Base-by-base conservation (phyloP, 2,888 invertebrate genomes). In the Caenorhabditis japonica region DNA sequence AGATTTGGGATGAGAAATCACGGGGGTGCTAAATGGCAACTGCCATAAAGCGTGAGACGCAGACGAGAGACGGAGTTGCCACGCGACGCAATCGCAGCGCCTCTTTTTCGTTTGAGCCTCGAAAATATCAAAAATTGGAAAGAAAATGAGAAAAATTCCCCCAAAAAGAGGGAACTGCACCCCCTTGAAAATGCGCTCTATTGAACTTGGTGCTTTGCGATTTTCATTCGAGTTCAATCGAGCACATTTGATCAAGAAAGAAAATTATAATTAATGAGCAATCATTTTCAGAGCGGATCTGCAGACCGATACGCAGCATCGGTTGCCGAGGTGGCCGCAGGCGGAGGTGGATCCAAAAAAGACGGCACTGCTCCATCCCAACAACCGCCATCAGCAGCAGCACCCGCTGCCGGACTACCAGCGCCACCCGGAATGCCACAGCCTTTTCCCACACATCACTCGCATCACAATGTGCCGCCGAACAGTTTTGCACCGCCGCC, bases 241-340 rank as follows among this genome's bases (percentile, higher is more conserved):
- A n/a, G 5, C 7, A 15, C 13, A 7, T 5, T 10, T 46, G 27
- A n/a, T 46, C 4, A 25, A 13, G 25, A 7, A 8, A 17, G n/a
- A 46, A 12, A 30, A 19, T 12, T 3, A 36, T 17, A 4, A 23
- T 3, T n/a, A 5, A 25, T 19, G 2, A 23, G 5, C 27, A 30
- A 15, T 21, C 1, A 30, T 39, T 56, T 66, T 15, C 59, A 68
- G 66, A 56, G 56, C 5, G 66, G 51, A 58, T 43, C 49, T 46
- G 69, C 55, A 12, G 75, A 76, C 53, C 52, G 44, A 41, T 76
- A 76, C 47, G 75, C 75, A 1, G 75, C 75, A 8, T 72, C 75
- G 21, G 75, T 72, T 25, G 70, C 70, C 13, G 72, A 71, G 36
- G 75, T 76, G 12, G 75, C 75, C 3, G 68, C 71, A 1, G 75